These are phyloP conservation scores for Acronicta aceris DNA, from an alignment of 2,888 invertebrate species.

Conservation along the genomic window DNA sequence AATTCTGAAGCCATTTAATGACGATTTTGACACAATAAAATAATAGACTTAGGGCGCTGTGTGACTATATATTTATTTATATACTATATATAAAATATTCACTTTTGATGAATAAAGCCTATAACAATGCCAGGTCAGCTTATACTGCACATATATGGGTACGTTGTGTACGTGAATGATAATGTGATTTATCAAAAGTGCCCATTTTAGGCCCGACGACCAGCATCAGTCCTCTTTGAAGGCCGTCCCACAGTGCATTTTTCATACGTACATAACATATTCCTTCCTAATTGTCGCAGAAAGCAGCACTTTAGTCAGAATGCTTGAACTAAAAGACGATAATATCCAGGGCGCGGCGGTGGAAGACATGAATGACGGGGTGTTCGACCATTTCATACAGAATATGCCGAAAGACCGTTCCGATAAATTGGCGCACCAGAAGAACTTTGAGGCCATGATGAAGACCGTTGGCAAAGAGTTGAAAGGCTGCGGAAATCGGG, in stretches of 20 bases:
- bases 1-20: too few species aligned
- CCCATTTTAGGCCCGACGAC: too few species aligned
- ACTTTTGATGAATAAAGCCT: too few species aligned
- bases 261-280: conserved; percentile 38
- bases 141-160: too few species aligned
- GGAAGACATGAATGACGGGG: conserved; percentile 62
- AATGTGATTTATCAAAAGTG: too few species aligned
- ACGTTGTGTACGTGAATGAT: too few species aligned
- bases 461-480: conserved; percentile 63
- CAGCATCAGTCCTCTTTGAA: too few species aligned
- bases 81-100: too few species aligned
- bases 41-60: too few species aligned
- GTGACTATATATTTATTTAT: too few species aligned
- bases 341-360: conserved; percentile 52
- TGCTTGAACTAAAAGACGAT: conserved; percentile 72
- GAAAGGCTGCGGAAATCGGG: conserved; percentile 70
- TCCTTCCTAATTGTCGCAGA: conserved; percentile 59
- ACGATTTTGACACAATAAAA: too few species aligned
- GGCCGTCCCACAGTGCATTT: neutral
- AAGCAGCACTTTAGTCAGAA: conserved; percentile 69
- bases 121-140: too few species aligned
- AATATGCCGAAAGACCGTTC: conserved; percentile 66
- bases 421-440: conserved; percentile 66
- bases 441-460: conserved; percentile 72
- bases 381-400: conserved; percentile 69